These are phyloP conservation scores for Enteromius mattozi DNA, from an alignment of 2,797 vertebrate species.

Conservation along the genomic window DNA sequence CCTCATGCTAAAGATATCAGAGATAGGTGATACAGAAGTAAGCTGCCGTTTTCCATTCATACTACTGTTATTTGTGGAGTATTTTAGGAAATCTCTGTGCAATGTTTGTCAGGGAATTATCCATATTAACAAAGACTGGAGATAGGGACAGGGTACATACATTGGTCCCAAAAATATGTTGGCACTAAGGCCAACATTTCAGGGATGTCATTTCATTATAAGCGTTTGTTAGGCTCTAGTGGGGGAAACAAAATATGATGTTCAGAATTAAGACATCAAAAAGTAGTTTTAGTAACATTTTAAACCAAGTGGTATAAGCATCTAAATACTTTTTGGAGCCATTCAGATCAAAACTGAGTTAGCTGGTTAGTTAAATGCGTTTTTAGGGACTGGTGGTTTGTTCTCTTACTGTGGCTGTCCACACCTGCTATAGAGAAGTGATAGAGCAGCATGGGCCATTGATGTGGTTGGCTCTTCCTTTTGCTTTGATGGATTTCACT, in stretches of 20 bases:
- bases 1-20: constrained; percentile 65
- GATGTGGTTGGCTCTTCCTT: constrained; percentile 59
- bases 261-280: not conserved
- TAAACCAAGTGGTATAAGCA: not conserved
- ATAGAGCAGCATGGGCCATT: constrained; percentile 48
- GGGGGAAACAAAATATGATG: not conserved
- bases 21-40: constrained; percentile 71
- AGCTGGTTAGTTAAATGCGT: constrained; percentile 11
- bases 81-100: constrained; percentile 3
- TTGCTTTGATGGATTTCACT: constrained; percentile 58
- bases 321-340: not conserved
- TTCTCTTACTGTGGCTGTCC: constrained; percentile 40
- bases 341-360: not conserved
- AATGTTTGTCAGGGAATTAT: constrained; percentile 5
- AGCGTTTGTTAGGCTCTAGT: not conserved
- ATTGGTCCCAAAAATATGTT: not conserved
- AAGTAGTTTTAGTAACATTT: not conserved
- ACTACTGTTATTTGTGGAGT: constrained; percentile 11
- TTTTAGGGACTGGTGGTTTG: constrained; percentile 45
- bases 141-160: not conserved
- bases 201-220: not conserved
- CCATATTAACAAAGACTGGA: not conserved
- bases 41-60: constrained; percentile 49
- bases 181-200: not conserved
- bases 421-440: constrained; percentile 54